Evolutionary conservation across 2,888 invertebrate genomes (phyloP).

Genomic region (Brenthis hecate): DNA sequence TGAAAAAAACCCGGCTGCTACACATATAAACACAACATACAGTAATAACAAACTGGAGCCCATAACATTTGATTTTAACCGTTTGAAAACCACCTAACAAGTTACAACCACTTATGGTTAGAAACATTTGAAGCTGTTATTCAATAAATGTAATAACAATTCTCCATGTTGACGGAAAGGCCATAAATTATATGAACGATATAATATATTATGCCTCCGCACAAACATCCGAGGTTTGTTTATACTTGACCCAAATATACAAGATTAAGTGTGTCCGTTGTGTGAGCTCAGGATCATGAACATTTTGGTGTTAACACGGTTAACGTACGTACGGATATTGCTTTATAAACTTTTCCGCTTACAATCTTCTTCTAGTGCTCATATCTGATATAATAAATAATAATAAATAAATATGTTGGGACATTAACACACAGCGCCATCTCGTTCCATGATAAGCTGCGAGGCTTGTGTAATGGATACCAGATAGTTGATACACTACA

Average conservation of each 20-base stretch:
- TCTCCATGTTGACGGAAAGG: constrained; percentile 33
- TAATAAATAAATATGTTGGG: too few relatives aligned
- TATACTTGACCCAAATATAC: constrained; percentile 38
- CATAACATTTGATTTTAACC: constrained; percentile 40
- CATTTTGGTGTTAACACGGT: constrained; percentile 20
- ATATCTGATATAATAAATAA: too few relatives aligned
- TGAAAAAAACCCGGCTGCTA: constrained; percentile 53
- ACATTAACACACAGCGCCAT: too few relatives aligned
- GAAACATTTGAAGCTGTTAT: constrained; percentile 32
- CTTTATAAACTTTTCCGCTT: constrained; percentile 3
- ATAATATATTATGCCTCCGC: constrained; percentile 30
- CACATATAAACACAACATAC: constrained; percentile 47
- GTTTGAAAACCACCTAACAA: constrained; percentile 29
- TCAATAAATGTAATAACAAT: constrained; percentile 15
- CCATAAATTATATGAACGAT: constrained; percentile 39
- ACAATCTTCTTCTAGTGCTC: too few relatives aligned
- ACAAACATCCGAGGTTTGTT: constrained; percentile 35
- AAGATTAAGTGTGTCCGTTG: constrained; percentile 36
- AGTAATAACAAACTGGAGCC: constrained; percentile 34
- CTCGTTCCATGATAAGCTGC: too few relatives aligned
- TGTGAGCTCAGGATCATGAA: constrained; percentile 26
- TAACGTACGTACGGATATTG: background rate
- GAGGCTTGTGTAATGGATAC: too few relatives aligned
- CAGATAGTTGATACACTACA: too few relatives aligned
- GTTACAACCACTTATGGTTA: constrained; percentile 19